Evolutionary conservation across 2,113 vertebrate genomes (phyloP).

Genomic region (Lates calcarifer): DNA sequence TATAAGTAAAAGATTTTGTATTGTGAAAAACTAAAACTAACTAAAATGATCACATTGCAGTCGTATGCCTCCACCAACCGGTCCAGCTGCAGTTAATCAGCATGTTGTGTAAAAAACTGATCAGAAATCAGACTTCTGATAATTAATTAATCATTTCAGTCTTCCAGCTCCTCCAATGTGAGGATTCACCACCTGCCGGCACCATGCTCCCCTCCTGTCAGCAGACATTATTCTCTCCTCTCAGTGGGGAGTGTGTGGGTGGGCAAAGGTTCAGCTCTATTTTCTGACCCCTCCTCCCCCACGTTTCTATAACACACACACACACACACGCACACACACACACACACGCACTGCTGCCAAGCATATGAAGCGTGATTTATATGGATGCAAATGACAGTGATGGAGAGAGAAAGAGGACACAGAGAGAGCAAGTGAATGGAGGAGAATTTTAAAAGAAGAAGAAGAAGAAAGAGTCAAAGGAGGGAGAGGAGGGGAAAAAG

Average conservation of each 20-base stretch:
- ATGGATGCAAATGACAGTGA: constrained; percentile 32
- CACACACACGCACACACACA: background rate
- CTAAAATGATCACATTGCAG: too few relatives aligned
- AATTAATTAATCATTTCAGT: too few relatives aligned
- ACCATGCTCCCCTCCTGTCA: constrained; percentile 30
- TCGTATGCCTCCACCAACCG: too few relatives aligned
- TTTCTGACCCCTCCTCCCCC: too few relatives aligned
- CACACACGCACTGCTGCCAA: constrained; percentile 2
- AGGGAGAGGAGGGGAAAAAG: constrained; percentile 7
- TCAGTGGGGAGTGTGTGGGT: constrained; percentile 18
- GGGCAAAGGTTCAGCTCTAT: background rate
- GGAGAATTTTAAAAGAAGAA: background rate
- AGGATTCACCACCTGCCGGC: constrained; percentile 2
- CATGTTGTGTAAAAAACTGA: too few relatives aligned
- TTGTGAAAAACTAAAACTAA: too few relatives aligned
- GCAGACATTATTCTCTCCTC: constrained; percentile 3
- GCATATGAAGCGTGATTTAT: constrained; percentile 23
- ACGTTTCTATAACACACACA: background rate
- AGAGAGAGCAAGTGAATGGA: background rate
- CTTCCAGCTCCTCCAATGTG: too few relatives aligned
- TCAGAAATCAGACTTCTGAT: too few relatives aligned
- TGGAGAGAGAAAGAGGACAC: constrained; percentile 1
- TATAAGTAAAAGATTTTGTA: too few relatives aligned
- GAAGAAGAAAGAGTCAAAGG: constrained; percentile 5
- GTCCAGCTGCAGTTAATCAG: too few relatives aligned